Evolutionary conservation across 2,113 vertebrate species (phyloP), one percentile per base, ranked within the genome.

Genomic region (Antechinus flavipes): DNA sequence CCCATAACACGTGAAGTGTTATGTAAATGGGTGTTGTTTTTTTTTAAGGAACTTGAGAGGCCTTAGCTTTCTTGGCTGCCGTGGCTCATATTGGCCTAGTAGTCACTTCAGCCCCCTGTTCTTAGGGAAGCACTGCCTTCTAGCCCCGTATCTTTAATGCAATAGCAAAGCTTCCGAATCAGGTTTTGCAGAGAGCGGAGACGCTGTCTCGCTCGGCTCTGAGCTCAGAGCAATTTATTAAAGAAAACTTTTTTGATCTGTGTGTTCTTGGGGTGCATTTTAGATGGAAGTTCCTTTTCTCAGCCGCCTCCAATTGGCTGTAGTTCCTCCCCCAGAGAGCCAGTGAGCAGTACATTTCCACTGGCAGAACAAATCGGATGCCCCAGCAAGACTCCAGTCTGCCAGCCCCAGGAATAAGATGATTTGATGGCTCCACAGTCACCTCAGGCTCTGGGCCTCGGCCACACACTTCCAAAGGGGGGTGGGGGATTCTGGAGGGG

Each of bases 181-280:
- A 84, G n/a, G n/a, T 19, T 42, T n/a, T 84, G 35, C 68, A 42
- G 68, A 84, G 68, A 42, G 30, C 14, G 68, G n/a, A 84, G 68
- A 2, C 19, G n/a, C 61, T 84, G 68, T 42, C 68, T 84, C 68
- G 42, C 19, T 84, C n/a, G 42, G 68, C 19, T 42, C 68, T 84
- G 68, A 0, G n/a, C 68, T 84, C 35, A 22, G 68, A 23, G 68
- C 16, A 84, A 84, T 84, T 84, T 42, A 84, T 84, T 84, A 84
- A 84, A 84, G 68, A 42, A 84, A n/a, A 84, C 68, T 84, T 84
- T 68, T 84, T 84, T 84, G 68, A 84, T 84, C 68, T 84, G 68
- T 84, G 68, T 42, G 68, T 84, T 84, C 68, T 84, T 42, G 68
- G 68, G 68, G 68, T 84, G n/a, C 68, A 84, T 84, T 84, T 84